Conservation (phyloP, 2,113 vertebrate genomes). For the Semnornis frantzii region DNA sequence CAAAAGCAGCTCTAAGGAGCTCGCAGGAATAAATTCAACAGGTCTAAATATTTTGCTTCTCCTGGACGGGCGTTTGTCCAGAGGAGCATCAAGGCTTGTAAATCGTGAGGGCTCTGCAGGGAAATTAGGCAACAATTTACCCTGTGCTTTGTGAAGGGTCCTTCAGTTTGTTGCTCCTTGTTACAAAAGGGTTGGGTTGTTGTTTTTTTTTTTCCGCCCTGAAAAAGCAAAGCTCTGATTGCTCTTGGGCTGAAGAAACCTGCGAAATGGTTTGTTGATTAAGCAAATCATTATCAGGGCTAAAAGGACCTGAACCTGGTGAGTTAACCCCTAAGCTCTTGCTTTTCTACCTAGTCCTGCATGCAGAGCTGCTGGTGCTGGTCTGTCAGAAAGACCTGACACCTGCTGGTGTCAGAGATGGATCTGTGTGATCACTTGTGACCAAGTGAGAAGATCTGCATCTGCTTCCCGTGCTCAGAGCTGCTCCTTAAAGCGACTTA, state of each 20-base stretch:
- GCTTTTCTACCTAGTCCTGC: rapidly evolving
- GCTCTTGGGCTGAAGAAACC: background rate
- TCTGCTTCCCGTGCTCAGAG: background rate
- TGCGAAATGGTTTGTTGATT: background rate
- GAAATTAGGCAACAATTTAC: background rate
- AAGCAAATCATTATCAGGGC: background rate
- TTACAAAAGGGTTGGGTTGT: background rate
- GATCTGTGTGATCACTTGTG: background rate
- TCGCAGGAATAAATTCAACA: background rate
- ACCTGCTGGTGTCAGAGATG: rapidly evolving
- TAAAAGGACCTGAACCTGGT: background rate
- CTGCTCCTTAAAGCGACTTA: background rate
- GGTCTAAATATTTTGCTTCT: background rate
- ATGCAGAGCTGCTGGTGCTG: background rate
- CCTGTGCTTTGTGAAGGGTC: background rate
- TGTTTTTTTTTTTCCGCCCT: background rate
- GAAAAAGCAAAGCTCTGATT: background rate
- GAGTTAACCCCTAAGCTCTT: background rate
- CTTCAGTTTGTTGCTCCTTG: background rate
- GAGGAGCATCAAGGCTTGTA: background rate
- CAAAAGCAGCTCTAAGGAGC: background rate
- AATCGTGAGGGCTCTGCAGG: rapidly evolving
- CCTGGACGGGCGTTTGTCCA: background rate
- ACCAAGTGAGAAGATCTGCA: background rate
- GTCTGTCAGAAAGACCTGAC: background rate